Evolutionary conservation across 1,140 invertebrate genomes (phyloP), one percentile per base, ranked within the genome.

Genomic region (Gonioctena quinquepunctata): DNA sequence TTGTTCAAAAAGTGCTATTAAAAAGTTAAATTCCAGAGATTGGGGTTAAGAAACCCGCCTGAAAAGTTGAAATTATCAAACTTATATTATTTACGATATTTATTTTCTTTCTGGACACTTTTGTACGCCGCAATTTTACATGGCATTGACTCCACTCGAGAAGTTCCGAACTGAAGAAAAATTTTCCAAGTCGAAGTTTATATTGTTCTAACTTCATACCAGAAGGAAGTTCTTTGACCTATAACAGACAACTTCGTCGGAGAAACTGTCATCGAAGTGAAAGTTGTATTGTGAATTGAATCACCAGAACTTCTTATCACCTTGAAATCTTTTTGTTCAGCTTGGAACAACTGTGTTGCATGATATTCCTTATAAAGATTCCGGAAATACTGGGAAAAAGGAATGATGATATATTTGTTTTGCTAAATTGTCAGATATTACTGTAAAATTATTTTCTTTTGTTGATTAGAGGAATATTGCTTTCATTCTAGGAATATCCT

Each of bases 1-100:
- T 75, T 75, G 74, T 75, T 75, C 71, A 75, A 75, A 75, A 75
- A 75, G 70, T 75, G 69, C 74, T 75, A 75, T 75, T 75, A 75
- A 75, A 75, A 75, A 75, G 74, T 75, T 75, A 75, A 72, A 75
- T 75, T 75, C 61, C 66, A 69, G 67, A 71, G 74, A 71, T 72
- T 65, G 70, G 69, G 73, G 70, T 72, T 75, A 70, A 75, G 68
- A 63, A 75, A 75, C 71, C 69, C 66, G 28, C 61, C 68, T 49
- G 65, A 54, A 69, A 75, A 75, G 74, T 75, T 75, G 28, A 65
- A 69, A 75, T 75, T 70, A 72, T 72, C 71, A 75, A 72, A 75
- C 68, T 72, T 71, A 66, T 68, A 69, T 73, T 72, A 75, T 75
- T 65, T 75, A 69, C 64, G 64, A 67, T 66, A 75, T 64, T 75